Base-by-base conservation (phyloP, 2,888 invertebrate genomes). In the Melanostoma scalare region DNA sequence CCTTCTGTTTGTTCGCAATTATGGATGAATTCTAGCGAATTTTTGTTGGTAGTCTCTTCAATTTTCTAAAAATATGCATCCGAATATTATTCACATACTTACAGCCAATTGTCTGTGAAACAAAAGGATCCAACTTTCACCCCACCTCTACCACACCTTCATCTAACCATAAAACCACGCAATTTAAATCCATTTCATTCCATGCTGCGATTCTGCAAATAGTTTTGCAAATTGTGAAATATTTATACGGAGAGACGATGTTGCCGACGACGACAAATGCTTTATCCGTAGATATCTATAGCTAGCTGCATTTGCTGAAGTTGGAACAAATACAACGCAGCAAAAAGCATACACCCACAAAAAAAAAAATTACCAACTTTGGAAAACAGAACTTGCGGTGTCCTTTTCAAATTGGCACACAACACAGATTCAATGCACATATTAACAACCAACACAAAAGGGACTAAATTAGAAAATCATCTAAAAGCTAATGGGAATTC, bases 381-480 rank as follows among this genome's bases (percentile, higher is more conserved):
- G 20, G n/a, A 63, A 48, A 55, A 31, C 48, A 55, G 52, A 69
- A 69, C 50, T 52, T 55, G 52, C 50, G 61, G 79, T 73, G 55
- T 79, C 44, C 67, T 44, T 46, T 61, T 31, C n/a, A 61, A 40
- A 36, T 52, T 20, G 36, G 8, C 44, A 3, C 4, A 61, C 6
- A 20, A 20, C 9, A 38, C 6, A 40, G 8, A 56, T 38, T 3
- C 36, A 20, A 1, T 46, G 35, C 31, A 38, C 63, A 50, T 38
- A 63, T 50, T 63, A 31, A 48, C 6, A 20, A 20, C 20, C 20
- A 20, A 44, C 55, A 73, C 77, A 82, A 77, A 82, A 77, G 81
- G 67, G 72, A 77, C 81, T 77, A 73, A 77, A 82, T 82, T 81
- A 81, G 81, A 76, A 81, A 81, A 82, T 77, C 81, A 73, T 77